Percentiles rank a stretch among this genome's conserved stretches.
phyloP scores from a whole-genome alignment of 1,140 invertebrate genomes.

The Pissodes strobi region DNA sequence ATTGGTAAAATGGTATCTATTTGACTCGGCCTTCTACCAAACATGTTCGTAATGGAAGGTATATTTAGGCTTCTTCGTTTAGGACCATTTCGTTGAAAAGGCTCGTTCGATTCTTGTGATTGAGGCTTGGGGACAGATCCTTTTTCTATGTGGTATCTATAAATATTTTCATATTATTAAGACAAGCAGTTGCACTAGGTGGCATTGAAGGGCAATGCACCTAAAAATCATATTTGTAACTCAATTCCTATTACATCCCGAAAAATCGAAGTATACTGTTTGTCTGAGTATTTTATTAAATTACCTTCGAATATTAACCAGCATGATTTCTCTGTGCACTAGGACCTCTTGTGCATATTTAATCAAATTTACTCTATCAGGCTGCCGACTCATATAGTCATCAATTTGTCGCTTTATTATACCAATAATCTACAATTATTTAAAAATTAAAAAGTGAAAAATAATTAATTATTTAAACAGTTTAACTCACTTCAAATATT shows the following conservation, averaged over 20 bases:
- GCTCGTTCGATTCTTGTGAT: conserved; percentile 51
- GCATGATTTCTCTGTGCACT: conserved; percentile 73
- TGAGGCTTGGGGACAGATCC: conserved; percentile 13
- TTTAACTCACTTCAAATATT: conserved; percentile 75
- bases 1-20: conserved; percentile 46
- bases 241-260: neutral
- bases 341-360: conserved; percentile 77
- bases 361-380: conserved; percentile 70
- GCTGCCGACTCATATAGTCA: conserved; percentile 71
- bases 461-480: conserved; percentile 3
- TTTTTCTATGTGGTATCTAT: conserved; percentile 53
- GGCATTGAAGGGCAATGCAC: too few species aligned
- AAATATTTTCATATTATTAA: conserved; percentile 9
- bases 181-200: neutral
- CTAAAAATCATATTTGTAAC: too few species aligned
- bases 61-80: conserved; percentile 75
- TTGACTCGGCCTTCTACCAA: conserved; percentile 62
- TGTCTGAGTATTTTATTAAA: neutral
- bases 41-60: conserved; percentile 69
- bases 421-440: conserved; percentile 50
- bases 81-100: conserved; percentile 63
- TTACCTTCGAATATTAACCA: conserved; percentile 67
- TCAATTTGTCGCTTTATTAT: conserved; percentile 85
- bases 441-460: too few species aligned
- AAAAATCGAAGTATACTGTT: too few species aligned